These are phyloP conservation scores for Pemphigus obesinymphae DNA, from an alignment of 1,140 invertebrate species.

Conservation along the genomic window DNA sequence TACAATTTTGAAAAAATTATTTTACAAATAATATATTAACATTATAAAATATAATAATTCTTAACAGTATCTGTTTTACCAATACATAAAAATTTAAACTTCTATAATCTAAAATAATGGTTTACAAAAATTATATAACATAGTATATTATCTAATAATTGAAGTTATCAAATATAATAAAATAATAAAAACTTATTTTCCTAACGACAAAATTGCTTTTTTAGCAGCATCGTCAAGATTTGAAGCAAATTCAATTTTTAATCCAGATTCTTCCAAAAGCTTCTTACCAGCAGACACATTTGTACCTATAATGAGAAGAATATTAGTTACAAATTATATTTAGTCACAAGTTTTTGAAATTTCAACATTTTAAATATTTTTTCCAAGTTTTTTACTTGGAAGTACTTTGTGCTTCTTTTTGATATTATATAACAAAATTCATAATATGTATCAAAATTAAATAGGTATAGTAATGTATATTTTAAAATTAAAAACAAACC, in stretches of 20 bases:
- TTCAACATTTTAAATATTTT: too few species aligned
- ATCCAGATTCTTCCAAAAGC: conserved; percentile 74
- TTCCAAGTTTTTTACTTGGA: too few species aligned
- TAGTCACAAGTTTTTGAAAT: too few species aligned
- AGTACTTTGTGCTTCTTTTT: too few species aligned
- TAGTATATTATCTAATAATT: too few species aligned
- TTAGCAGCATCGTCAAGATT: conserved; percentile 89
- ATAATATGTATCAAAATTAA: neutral
- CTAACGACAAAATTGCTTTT: conserved; percentile 63
- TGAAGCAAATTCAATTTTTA: conserved; percentile 74
- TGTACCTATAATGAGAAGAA: conserved; percentile 56
- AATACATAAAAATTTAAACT: too few species aligned
- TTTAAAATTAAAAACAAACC: conserved; percentile 59
- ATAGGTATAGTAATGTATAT: neutral
- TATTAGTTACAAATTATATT: neutral
- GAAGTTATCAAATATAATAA: too few species aligned
- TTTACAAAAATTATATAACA: too few species aligned
- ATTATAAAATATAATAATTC: neutral
- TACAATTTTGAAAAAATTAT: too few species aligned
- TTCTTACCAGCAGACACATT: conserved; percentile 64
- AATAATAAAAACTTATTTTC: conserved; percentile 10
- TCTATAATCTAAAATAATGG: too few species aligned
- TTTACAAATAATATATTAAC: neutral
- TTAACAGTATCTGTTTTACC: too few species aligned
- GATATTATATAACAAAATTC: neutral